These are phyloP conservation scores for Sinella curviseta DNA, from an alignment of 1,140 invertebrate genomes.

Conservation along the genomic window DNA sequence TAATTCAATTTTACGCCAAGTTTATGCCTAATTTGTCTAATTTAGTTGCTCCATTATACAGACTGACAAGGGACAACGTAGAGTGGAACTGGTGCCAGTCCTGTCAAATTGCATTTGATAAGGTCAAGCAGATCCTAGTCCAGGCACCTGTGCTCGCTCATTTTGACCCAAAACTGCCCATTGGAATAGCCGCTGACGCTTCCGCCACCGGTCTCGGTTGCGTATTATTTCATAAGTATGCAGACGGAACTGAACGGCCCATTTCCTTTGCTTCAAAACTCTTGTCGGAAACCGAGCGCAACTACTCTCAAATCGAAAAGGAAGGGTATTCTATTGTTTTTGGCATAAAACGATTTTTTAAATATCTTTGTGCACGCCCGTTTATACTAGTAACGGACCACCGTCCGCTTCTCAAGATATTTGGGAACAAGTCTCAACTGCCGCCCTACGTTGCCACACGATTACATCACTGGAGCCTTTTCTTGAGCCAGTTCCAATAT, in stretches of 20 bases:
- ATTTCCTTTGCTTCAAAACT: not conserved
- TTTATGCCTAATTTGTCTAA: not conserved
- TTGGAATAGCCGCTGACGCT: not conserved
- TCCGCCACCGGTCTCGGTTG: not conserved
- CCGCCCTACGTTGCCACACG: too few species aligned
- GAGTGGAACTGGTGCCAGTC: constrained; percentile 35
- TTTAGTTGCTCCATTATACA: not conserved
- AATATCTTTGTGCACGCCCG: not conserved
- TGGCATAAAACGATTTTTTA: not conserved
- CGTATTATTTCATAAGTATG: too few species aligned
- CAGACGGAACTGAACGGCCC: not conserved
- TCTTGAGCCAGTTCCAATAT: not conserved
- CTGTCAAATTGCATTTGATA: not conserved
- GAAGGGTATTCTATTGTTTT: too few species aligned
- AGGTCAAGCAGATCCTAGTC: not conserved
- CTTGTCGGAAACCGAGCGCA: not conserved
- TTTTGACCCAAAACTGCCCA: not conserved
- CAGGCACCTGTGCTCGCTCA: not conserved
- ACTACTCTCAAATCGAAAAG: not conserved
- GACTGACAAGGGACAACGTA: not conserved
- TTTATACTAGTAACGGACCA: not conserved
- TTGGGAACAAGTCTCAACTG: too few species aligned
- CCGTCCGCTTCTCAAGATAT: too few species aligned
- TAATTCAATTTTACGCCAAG: not conserved
- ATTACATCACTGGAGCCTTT: not conserved